These are phyloP conservation scores for Panurus biarmicus DNA, from an alignment of 2,113 vertebrate species.

Conservation along the genomic window DNA sequence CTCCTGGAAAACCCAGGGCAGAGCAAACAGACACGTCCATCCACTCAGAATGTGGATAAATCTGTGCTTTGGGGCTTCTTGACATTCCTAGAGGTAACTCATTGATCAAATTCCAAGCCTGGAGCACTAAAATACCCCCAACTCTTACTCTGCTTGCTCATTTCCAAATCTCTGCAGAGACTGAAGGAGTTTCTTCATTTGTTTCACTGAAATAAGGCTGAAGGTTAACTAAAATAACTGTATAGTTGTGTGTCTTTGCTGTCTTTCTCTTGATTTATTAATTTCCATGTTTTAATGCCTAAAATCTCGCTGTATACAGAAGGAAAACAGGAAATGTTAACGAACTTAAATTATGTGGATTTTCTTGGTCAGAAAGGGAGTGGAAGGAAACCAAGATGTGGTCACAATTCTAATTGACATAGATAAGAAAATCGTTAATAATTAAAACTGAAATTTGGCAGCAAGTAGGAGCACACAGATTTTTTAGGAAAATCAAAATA, in stretches of 20 bases:
- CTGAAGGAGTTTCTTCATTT: neutral
- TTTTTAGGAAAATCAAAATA: neutral
- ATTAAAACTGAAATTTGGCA: neutral
- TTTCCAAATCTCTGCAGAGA: neutral
- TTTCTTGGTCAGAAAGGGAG: neutral
- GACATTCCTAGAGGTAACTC: neutral
- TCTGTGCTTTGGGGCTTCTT: neutral
- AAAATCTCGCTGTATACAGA: neutral
- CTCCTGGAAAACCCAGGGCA: neutral
- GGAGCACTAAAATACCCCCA: neutral
- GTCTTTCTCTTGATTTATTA: neutral
- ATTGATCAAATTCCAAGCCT: neutral
- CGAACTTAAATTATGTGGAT: neutral
- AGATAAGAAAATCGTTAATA: neutral
- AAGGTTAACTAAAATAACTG: neutral
- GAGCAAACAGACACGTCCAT: neutral
- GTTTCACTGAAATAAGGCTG: neutral
- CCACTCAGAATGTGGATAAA: rapidly evolving
- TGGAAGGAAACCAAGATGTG: neutral
- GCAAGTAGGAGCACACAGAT: neutral
- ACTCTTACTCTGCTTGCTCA: neutral
- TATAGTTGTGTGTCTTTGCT: neutral
- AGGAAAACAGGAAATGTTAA: neutral
- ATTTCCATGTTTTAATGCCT: neutral
- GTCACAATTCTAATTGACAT: neutral